phyloP scores from a whole-genome alignment of 1,140 invertebrate species.

The Pentalonia nigronervosa region DNA sequence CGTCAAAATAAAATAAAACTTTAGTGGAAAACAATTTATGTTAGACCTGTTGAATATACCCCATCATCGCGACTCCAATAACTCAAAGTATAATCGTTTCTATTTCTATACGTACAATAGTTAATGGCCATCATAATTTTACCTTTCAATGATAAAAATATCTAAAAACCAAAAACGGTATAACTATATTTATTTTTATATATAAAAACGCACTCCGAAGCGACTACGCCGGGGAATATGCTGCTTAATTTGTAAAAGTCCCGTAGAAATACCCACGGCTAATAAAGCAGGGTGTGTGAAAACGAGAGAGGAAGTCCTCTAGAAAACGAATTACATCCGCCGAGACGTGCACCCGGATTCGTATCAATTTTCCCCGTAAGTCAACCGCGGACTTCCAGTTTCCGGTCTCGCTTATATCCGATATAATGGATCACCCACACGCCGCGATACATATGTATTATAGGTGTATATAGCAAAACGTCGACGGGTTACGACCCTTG shows the following conservation, averaged over 20 bases:
- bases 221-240: not conserved
- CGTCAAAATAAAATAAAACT: not conserved
- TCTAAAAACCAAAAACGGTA: not conserved
- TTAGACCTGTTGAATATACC: not conserved
- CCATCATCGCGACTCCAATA: not conserved
- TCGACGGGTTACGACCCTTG: not conserved
- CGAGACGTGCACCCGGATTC: not conserved
- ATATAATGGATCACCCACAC: conserved; percentile 33
- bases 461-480: not conserved
- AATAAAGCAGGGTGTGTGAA: not conserved
- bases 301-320: not conserved
- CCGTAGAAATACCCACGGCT: not conserved
- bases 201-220: not conserved
- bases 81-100: not conserved
- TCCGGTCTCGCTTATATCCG: not conserved
- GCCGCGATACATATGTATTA: not conserved
- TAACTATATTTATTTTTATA: not conserved
- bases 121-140: not conserved
- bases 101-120: not conserved
- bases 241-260: not conserved
- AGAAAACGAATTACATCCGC: conserved; percentile 31
- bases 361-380: conserved; percentile 3
- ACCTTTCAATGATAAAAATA: not conserved
- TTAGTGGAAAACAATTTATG: not conserved
- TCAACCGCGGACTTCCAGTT: not conserved